Base-by-base conservation (phyloP, 2,888 invertebrate species). In the Leucophenga montana region DNA sequence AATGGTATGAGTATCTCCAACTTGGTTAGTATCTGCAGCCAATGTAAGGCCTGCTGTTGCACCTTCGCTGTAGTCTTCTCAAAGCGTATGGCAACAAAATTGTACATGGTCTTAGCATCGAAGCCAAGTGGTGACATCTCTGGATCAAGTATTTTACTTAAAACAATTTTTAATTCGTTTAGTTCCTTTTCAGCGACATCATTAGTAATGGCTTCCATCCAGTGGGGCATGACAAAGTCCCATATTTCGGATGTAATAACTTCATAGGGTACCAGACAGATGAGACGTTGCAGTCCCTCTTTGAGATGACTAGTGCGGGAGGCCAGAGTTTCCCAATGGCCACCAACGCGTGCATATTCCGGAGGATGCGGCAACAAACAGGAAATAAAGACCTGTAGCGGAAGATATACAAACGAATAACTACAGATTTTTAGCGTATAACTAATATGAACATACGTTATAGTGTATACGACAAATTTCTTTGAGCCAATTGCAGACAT, bases 211-310 rank as follows among this genome's bases (percentile, higher is more conserved):
- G 98, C 97, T 89, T 98, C 98, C 94, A 99, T 95, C 99, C 99
- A 99, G 82, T 96, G 95, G 0, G 99, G 99, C 97, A 99, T 99
- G 22, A 99, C 97, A 87, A 95, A 95, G 87, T 98, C 96, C 99
- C 99, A 99, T 69, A 97, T 96, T 84, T 97, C 96, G 76, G 95
- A 94, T 0, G 97, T 96, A 76, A 99, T 96, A 31, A 99, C 95
- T 80, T 99, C 98, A 88, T 99, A 99, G 0, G 99, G 99, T 44
- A 99, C 97, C 74, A 99, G 90, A 86, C 98, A 98, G 87, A 98
- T 96, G 61, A 99, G 90, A 72, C 98, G 92, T 87, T 97, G 95
- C 50, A 99, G 91, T 3, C 98, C 99, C 87, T 99, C 98, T 88
- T 96, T 97, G 20, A 99, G 92, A 86, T 98, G 97, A 48, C 95